phyloP scores from a whole-genome alignment of 2,113 vertebrate genomes.

The Pedetes capensis region DNA sequence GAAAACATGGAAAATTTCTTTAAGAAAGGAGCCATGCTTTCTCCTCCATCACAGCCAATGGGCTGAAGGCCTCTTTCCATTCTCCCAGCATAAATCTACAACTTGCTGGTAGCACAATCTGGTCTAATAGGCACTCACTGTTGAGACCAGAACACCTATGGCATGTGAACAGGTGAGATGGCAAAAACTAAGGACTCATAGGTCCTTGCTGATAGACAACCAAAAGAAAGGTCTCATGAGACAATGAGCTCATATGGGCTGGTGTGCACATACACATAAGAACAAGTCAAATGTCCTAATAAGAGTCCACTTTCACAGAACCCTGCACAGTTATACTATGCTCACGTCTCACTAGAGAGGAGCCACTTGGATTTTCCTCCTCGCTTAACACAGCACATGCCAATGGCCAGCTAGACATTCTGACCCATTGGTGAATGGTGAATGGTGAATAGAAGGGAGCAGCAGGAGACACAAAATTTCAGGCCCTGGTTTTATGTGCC shows the following conservation, averaged over 20 bases:
- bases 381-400: slow-evolving; percentile 81
- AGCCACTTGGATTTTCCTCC: slow-evolving; percentile 75
- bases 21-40: slow-evolving; percentile 59
- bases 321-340: slow-evolving; percentile 81
- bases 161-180: slow-evolving; percentile 54
- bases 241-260: slow-evolving; percentile 2
- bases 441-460: slow-evolving; percentile 83
- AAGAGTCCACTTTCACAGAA: slow-evolving; percentile 82
- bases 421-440: slow-evolving; percentile 82
- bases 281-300: slow-evolving; percentile 80
- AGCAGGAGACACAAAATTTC: slow-evolving; percentile 80
- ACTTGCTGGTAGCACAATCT: neutral
- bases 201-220: slow-evolving; percentile 48
- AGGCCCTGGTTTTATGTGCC: slow-evolving; percentile 85
- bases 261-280: slow-evolving; percentile 75
- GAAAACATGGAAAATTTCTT: slow-evolving; percentile 63
- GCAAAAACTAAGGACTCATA: slow-evolving; percentile 38
- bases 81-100: neutral
- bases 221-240: slow-evolving; percentile 50
- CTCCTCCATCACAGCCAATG: slow-evolving; percentile 11
- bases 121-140: slow-evolving; percentile 7
- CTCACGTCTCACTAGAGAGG: slow-evolving; percentile 79
- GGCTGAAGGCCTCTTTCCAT: neutral
- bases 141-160: slow-evolving; percentile 51
- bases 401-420: slow-evolving; percentile 78